These are phyloP conservation scores for Tokudaia muenninki DNA, from an alignment of 2,797 vertebrate genomes.

Conservation along the genomic window DNA sequence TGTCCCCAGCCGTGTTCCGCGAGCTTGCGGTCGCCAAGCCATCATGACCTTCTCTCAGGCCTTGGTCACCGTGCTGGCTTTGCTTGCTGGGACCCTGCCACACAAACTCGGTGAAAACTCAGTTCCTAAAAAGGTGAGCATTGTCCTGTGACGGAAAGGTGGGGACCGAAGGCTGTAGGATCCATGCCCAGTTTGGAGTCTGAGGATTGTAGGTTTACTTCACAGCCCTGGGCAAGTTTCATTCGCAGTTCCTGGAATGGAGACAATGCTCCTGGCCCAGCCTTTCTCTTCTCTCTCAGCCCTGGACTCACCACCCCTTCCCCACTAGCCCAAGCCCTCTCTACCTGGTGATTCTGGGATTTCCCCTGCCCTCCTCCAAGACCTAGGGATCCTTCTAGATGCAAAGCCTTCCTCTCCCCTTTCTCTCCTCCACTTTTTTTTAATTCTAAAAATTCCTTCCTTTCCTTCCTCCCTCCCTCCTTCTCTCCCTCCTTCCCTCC, in stretches of 20 bases:
- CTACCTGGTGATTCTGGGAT: not conserved
- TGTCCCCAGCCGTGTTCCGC: not conserved
- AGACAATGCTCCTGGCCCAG: not conserved
- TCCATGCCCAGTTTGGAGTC: too few species aligned
- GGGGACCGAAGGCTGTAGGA: not conserved
- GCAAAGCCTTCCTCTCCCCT: too few species aligned
- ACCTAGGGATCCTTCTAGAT: not conserved
- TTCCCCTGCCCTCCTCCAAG: rapidly evolving
- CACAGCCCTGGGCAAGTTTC: not conserved
- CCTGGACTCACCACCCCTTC: not conserved
- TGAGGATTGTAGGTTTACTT: not conserved
- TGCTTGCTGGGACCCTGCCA: not conserved
- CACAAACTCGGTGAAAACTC: not conserved
- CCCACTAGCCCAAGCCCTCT: too few species aligned
- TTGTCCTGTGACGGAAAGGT: not conserved
- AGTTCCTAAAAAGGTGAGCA: not conserved
- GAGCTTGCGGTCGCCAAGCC: too few species aligned
- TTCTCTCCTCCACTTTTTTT: not conserved
- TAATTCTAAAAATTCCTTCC: not conserved
- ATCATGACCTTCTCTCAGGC: not conserved
- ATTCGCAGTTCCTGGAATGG: not conserved
- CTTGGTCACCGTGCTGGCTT: not conserved
- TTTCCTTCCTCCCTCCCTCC: too few species aligned
- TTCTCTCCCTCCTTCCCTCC: not conserved
- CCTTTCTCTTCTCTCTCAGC: not conserved